phyloP scores from a whole-genome alignment of 2,888 invertebrate genomes.

The Calameuta pallipes region DNA sequence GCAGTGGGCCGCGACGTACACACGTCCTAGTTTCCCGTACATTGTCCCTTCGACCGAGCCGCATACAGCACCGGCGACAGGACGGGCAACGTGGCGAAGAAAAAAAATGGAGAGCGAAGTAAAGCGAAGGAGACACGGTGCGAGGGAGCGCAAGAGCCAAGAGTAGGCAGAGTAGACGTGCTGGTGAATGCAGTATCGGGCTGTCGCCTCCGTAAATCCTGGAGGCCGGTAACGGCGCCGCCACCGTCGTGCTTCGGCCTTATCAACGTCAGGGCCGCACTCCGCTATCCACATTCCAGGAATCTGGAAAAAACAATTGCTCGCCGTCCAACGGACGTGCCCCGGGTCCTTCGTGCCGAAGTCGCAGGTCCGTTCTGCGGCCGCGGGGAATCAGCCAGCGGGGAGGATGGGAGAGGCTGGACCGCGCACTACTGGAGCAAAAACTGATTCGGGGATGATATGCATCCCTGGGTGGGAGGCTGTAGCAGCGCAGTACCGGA shows the following conservation, averaged over 20 bases:
- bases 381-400: no score
- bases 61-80: background rate
- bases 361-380: no score
- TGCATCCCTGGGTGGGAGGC: slow-evolving; percentile 44
- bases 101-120: background rate
- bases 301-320: background rate
- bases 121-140: slow-evolving; percentile 39
- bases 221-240: slow-evolving; percentile 46
- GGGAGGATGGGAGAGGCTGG: no score
- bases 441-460: background rate
- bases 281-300: background rate
- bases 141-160: slow-evolving; percentile 31
- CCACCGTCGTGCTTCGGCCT: slow-evolving; percentile 46
- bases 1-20: background rate
- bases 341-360: background rate
- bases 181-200: slow-evolving; percentile 46
- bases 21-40: background rate
- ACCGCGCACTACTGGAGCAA: background rate
- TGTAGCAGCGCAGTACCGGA: slow-evolving; percentile 36
- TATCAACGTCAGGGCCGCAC: slow-evolving; percentile 53
- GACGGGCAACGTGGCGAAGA: background rate
- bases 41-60: background rate
- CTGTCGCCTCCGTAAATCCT: slow-evolving; percentile 53
- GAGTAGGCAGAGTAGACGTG: slow-evolving; percentile 26
- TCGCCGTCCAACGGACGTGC: background rate